Base-by-base conservation (phyloP, 2,888 invertebrate genomes). In the Sesia bembeciformis region DNA sequence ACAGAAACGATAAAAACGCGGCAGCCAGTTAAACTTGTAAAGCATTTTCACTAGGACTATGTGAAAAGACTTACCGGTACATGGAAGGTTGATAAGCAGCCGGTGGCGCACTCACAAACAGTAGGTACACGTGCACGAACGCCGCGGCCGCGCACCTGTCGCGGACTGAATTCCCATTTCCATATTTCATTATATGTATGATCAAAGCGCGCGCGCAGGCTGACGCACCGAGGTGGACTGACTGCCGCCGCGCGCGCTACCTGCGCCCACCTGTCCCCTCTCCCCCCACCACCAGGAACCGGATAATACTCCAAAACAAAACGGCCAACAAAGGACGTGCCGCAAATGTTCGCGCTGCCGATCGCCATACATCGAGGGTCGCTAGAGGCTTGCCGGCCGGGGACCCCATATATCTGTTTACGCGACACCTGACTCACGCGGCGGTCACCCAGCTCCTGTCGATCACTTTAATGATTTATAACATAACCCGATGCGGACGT, bases 221-320 rank as follows among this genome's bases (percentile, higher is more conserved):
- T 81, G 80, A 69, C 80, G 78, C 81, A 76, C 72, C 68, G 82
- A 76, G 75, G 75, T 76, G 79, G 77, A 89, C 88, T 87, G 85
- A 80, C 76, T 76, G 74, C 72, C 76, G 74, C 70, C 74, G 81
- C 79, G 76, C 80, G 76, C 84, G 78, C 79, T 84, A 84, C 88
- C 86, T 86, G 84, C 83, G 83, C 82, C 80, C 86, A 83, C 87
- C 86, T 86, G 84, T 83, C 84, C 86, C 81, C 83, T 68, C 79
- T 42, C 77, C 70, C 83, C 78, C 84, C 78, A 75, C 82, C 80
- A 82, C 80, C 81, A 87, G 86, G 87, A 89, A 87, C 88, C 87
- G 87, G 87, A 88, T 86, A 87, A 82, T 81, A 77, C 81, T 86
- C 84, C 89, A 88, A 88, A 89, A 89, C 88, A 89, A 86, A 88